Conservation (phyloP, 1,140 invertebrate species). For the Heliothis subflexa region DNA sequence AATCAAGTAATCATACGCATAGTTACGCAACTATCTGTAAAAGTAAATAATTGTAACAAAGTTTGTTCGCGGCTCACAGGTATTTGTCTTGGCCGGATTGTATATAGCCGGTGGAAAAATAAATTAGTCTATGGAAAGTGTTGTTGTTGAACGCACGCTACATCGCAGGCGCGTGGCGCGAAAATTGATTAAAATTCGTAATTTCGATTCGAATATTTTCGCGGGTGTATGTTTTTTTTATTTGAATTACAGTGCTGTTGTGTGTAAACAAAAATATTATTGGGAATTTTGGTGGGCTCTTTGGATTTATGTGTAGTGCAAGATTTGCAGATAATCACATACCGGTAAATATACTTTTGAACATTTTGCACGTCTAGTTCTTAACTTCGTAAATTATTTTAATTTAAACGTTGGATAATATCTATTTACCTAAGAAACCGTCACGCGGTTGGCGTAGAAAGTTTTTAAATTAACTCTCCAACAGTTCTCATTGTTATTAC, state of each 20-base stretch:
- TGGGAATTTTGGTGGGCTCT: neutral
- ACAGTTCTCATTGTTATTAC: neutral
- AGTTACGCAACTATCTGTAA: conserved; percentile 50
- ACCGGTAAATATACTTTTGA: conserved; percentile 14
- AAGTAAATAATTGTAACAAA: conserved; percentile 49
- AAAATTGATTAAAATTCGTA: conserved; percentile 36
- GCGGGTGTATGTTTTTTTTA: conserved; percentile 12
- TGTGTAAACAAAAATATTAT: conserved; percentile 5
- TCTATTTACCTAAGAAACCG: neutral
- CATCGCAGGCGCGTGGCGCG: conserved; percentile 33
- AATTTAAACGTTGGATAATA: neutral
- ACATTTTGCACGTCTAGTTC: neutral
- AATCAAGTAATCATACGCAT: conserved; percentile 51
- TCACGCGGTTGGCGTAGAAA: conserved; percentile 8
- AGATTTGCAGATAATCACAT: neutral
- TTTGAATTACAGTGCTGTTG: neutral
- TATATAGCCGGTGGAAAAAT: conserved; percentile 41
- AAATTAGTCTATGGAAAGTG: conserved; percentile 56
- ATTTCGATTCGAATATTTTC: conserved; percentile 19
- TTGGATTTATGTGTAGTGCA: conserved; percentile 17
- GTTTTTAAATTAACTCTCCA: neutral
- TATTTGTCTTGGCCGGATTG: conserved; percentile 52
- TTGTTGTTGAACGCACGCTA: conserved; percentile 47
- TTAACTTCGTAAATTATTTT: neutral
- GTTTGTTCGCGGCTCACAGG: conserved; percentile 43